Percentiles rank a stretch among this genome's conserved stretches.
Evolutionary conservation across 1,140 invertebrate genomes (phyloP).

Genomic region (Seison nebaliae): DNA sequence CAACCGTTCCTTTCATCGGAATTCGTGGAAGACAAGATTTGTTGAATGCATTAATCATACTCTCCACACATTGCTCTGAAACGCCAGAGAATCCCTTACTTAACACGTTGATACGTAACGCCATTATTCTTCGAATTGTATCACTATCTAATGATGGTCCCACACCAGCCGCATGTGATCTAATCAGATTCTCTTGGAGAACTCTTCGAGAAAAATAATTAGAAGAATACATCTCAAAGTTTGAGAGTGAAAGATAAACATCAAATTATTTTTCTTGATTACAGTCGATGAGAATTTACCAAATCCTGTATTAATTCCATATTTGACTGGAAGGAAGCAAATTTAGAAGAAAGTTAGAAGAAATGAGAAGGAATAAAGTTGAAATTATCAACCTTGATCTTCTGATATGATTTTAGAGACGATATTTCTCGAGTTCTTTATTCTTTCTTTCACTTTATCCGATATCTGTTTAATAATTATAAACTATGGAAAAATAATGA

Average conservation of each 20-base stretch:
- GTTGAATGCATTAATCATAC: constrained; percentile 44
- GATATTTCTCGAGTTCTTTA: too few relatives aligned
- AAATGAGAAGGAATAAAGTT: too few relatives aligned
- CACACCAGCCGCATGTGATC: constrained; percentile 44
- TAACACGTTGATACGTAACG: constrained; percentile 42
- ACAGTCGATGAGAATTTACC: constrained; percentile 41
- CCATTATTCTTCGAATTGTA: constrained; percentile 40
- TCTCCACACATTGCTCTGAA: constrained; percentile 35
- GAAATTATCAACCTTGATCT: too few relatives aligned
- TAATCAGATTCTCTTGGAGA: constrained; percentile 42
- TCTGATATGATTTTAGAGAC: too few relatives aligned
- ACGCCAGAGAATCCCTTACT: constrained; percentile 47
- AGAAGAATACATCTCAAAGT: not conserved
- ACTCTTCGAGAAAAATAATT: constrained; percentile 27
- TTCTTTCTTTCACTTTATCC: too few relatives aligned
- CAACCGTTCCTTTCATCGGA: constrained; percentile 45
- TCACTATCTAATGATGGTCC: constrained; percentile 38
- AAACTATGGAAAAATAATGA: too few relatives aligned
- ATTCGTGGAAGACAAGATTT: constrained; percentile 43
- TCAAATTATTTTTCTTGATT: constrained; percentile 36
- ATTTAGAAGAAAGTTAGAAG: constrained; percentile 1
- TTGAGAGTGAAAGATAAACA: constrained; percentile 26
- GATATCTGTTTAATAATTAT: too few relatives aligned
- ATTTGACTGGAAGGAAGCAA: constrained; percentile 33
- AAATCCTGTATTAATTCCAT: constrained; percentile 49